These are phyloP conservation scores for Neosilurus hyrtlii DNA, from an alignment of 2,797 vertebrate species.

Conservation along the genomic window DNA sequence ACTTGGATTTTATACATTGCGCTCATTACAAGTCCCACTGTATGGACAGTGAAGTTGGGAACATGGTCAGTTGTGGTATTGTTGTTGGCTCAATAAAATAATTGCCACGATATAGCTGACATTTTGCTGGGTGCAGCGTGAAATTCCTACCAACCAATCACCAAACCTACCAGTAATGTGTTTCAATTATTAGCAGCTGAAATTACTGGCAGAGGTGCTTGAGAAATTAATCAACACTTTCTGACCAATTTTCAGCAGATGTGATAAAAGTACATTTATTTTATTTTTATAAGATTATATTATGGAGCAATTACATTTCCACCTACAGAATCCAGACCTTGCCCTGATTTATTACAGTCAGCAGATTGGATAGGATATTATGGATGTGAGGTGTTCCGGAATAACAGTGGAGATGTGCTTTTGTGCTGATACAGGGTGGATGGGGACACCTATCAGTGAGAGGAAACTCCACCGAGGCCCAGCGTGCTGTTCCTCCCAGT, in stretches of 20 bases:
- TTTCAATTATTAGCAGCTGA: background rate
- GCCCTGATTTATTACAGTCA: background rate
- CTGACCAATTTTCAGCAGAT: background rate
- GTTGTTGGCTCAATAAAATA: no score
- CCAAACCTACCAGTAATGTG: background rate
- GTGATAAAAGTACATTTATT: background rate
- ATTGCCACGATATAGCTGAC: no score
- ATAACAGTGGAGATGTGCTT: background rate
- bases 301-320: background rate
- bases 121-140: no score
- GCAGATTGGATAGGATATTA: background rate
- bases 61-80: no score
- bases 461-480: slow-evolving; percentile 79
- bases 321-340: background rate
- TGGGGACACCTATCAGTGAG: slow-evolving; percentile 91
- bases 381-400: background rate
- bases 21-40: background rate
- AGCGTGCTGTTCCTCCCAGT: slow-evolving; percentile 51
- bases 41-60: background rate
- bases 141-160: no score
- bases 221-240: background rate
- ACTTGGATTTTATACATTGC: background rate
- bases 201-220: background rate
- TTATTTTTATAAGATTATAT: background rate
- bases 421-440: slow-evolving; percentile 79